These are phyloP conservation scores for Trypoxylon attenuatum DNA, from an alignment of 2,888 invertebrate genomes.

Conservation along the genomic window DNA sequence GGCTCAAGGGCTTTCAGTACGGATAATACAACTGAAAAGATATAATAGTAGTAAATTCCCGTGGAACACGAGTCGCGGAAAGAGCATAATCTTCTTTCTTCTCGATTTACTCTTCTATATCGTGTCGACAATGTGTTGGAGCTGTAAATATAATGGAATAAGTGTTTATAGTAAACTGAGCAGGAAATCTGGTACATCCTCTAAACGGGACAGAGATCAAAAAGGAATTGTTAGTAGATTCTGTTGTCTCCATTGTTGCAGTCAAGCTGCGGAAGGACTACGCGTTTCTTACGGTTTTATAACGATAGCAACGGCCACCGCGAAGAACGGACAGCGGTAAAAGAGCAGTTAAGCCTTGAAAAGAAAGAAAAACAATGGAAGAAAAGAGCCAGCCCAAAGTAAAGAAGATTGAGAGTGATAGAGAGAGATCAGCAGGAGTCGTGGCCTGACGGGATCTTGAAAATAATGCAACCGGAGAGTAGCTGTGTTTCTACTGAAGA, in stretches of 20 bases:
- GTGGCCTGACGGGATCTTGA: neutral
- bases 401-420: conserved; percentile 21
- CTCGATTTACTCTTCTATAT: neutral
- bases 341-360: conserved; percentile 55
- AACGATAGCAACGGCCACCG: conserved; percentile 46
- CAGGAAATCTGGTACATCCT: neutral
- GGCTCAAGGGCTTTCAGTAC: too few species aligned
- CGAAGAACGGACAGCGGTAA: conserved; percentile 55
- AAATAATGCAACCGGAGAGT: conserved; percentile 4
- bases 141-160: neutral
- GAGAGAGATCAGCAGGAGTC: neutral
- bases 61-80: too few species aligned
- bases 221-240: conserved; percentile 35
- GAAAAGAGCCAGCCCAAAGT: conserved; percentile 1
- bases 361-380: conserved; percentile 38
- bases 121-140: neutral
- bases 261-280: conserved; percentile 30
- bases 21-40: too few species aligned
- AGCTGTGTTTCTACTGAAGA: too few species aligned
- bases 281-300: conserved; percentile 52
- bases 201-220: neutral
- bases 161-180: neutral
- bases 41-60: too few species aligned
- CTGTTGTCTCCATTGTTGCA: conserved; percentile 24
- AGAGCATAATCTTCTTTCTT: too few species aligned